Evolutionary conservation across 2,113 vertebrate species (phyloP), one percentile per base, ranked within the genome.

Genomic region (Lophura nycthemera): DNA sequence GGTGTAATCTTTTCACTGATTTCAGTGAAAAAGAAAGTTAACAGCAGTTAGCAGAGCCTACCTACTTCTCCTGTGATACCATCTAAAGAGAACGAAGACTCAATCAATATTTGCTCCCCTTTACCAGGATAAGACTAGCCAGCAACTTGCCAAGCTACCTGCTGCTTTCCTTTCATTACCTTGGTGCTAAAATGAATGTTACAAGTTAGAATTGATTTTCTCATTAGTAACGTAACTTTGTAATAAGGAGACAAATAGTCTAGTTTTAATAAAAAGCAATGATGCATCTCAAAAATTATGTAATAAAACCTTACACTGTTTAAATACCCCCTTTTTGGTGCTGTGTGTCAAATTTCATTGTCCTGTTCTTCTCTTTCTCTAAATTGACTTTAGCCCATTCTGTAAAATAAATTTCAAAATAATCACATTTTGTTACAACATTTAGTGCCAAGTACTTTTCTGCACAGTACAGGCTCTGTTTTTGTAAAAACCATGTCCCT

Each of bases 401-500:
- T 84, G 40, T 63, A 61, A 24, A 71, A 57, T 56, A 70, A 60
- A 71, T 60, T 61, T 88, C 60, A 79, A 47, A 95, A 67, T 70
- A 32, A 66, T 75, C 10, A 13, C 8, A 56, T 89, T 93, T 80
- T 83, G 45, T 30, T 70, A 6, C 5, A 52, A 12, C 6, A 48
- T 81, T 61, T 48, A 78, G 22, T 70, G 32, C 57, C 29, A 27
- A 64, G 16, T n/a, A 7, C 38, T 45, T 73, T 59, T 65, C 42
- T 82, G 24, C 43, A 90, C 48, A 77, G 78, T 73, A 22, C 19
- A 92, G 72, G 34, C 45, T 86, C 61, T 87, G 57, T 69, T 84
- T 93, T 93, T 82, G 25, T 60, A 86, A 86, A 88, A 91, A 67
- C 50, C 42, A 22, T 80, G 86, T 74, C 67, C 72, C 73, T 70